Conservation (phyloP, 1,140 invertebrate species). For the Periplaneta americana region DNA sequence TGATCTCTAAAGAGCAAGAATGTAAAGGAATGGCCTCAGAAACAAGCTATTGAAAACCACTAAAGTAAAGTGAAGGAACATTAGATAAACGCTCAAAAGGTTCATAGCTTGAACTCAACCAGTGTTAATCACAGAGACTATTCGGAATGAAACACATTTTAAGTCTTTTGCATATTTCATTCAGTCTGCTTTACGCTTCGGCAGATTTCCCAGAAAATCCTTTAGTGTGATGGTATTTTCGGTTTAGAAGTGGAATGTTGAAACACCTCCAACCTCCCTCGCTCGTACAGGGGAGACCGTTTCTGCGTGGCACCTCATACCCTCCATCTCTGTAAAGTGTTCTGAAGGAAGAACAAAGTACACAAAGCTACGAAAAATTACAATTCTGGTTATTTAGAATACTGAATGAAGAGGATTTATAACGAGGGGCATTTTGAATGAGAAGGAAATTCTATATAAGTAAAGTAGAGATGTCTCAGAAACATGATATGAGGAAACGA, state of each 20-base stretch:
- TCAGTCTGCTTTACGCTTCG: neutral
- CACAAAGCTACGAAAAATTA: neutral
- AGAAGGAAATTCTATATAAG: too few relatives aligned
- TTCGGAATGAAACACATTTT: neutral
- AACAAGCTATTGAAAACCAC: neutral
- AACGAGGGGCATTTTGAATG: too few relatives aligned
- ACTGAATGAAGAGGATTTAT: neutral
- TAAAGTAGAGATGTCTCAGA: too few relatives aligned
- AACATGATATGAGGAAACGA: too few relatives aligned
- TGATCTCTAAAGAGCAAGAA: neutral
- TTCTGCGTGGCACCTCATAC: neutral
- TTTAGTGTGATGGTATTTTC: neutral
- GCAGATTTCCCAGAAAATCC: neutral
- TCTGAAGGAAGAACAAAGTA: neutral
- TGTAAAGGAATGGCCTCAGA: too few relatives aligned
- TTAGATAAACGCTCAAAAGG: neutral
- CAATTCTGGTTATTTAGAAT: neutral
- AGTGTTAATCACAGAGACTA: neutral
- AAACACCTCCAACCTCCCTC: neutral
- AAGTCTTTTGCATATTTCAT: neutral
- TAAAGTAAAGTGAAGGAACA: neutral
- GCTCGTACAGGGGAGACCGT: neutral
- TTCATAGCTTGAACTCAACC: neutral
- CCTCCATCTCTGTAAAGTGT: neutral
- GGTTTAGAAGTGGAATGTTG: neutral